Evolutionary conservation across 2,888 invertebrate species (phyloP), one percentile per base, ranked within the genome.

Genomic region (Phyto melanocephala): DNA sequence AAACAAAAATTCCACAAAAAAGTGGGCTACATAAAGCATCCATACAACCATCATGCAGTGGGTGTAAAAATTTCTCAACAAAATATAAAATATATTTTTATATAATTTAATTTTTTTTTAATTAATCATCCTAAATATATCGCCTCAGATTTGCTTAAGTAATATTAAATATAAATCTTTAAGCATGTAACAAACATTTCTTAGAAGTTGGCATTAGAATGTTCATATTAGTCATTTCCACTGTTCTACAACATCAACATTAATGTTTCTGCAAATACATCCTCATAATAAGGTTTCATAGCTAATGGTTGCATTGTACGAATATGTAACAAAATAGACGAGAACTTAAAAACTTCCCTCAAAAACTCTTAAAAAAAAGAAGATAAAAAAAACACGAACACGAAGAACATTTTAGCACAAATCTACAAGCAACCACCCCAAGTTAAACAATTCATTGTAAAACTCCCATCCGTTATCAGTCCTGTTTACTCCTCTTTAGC

Each of bases 341-440:
- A 70, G 62, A 52, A 62, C 70, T 77, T 70, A 68, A 70, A 70
- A 80, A 62, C 79, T 80, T 80, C 79, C 79, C 79, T 80, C 60
- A 68, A 72, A 78, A 67, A 5, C 40, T 40, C 54, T 71, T 63
- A 37, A 70, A 28, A 50, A n/a, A 28, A 15, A 71, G 33, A 24
- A 37, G 40, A n/a, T 17, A 52, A 62, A 47, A 28, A 24, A n/a
- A 58, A 22, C 24, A 17, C 20, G 20, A 58, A 17, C 15, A 58
- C 33, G 47, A 75, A 47, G 35, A 24, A 45, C 56, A 47, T 56
- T 62, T 40, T 35, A 54, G 22, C 42, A 28, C 13, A 45, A 75
- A 47, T 37, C 60, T 42, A 68, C 68, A 68, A 70, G 40, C 22
- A 77, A 77, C 79, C 72, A 80, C 79, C 72, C 79, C 52, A 28